phyloP scores from a whole-genome alignment of 2,113 vertebrate species.

The Xiphophorus hellerii region DNA sequence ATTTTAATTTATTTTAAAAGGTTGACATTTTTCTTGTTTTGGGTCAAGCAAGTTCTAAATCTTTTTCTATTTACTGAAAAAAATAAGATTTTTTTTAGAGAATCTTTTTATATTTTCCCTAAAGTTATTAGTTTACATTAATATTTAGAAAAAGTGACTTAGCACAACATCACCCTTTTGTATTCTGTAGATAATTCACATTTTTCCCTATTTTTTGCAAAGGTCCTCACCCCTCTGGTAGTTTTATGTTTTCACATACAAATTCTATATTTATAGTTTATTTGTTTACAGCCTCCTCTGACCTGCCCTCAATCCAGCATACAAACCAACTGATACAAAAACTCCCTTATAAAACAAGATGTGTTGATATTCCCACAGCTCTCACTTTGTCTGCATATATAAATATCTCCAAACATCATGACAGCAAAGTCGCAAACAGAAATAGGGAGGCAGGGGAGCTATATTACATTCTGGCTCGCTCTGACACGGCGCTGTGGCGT shows the following conservation, averaged over 20 bases:
- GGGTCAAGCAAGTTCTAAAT: too few relatives aligned
- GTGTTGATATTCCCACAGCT: constrained; percentile 14
- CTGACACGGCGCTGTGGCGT: constrained; percentile 22
- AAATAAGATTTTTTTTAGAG: too few relatives aligned
- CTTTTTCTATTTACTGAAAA: too few relatives aligned
- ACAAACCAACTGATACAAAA: constrained; percentile 18
- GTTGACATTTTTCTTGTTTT: too few relatives aligned
- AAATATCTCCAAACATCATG: neutral
- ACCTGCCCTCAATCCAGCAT: constrained; percentile 25
- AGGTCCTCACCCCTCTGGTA: neutral
- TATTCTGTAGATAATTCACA: neutral
- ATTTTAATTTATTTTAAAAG: too few relatives aligned
- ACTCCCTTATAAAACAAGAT: constrained; percentile 22
- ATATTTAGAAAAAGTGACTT: too few relatives aligned
- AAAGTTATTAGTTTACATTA: too few relatives aligned
- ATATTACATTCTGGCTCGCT: constrained; percentile 17
- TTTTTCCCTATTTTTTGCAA: neutral
- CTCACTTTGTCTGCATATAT: constrained; percentile 8
- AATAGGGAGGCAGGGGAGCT: constrained; percentile 31
- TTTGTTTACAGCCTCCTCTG: neutral
- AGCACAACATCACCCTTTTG: too few relatives aligned
- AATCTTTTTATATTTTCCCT: too few relatives aligned
- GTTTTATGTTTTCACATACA: neutral
- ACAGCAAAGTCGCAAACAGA: neutral
- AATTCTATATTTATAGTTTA: neutral